These are phyloP conservation scores for Lithobates sylvaticus DNA, from an alignment of 2,797 vertebrate genomes.

Conservation along the genomic window DNA sequence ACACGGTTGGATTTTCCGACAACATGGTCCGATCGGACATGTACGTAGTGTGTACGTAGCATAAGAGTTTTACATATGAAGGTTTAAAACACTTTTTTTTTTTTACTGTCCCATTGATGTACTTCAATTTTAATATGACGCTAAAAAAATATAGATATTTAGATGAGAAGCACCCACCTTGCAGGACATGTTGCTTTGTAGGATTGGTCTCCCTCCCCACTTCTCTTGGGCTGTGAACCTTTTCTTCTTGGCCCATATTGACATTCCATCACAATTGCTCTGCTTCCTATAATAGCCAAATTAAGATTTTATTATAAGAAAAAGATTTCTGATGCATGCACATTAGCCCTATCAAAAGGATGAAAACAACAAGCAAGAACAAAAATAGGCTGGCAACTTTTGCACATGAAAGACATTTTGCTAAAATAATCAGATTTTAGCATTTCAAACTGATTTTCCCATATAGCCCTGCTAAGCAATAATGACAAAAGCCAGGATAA, in stretches of 20 bases:
- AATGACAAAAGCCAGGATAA: no score
- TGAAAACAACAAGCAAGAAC: neutral
- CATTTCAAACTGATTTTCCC: no score
- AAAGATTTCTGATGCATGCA: neutral
- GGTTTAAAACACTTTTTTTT: no score
- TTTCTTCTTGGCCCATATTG: constrained; percentile 86
- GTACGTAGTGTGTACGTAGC: no score
- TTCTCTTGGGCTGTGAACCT: constrained; percentile 82
- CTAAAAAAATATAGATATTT: neutral
- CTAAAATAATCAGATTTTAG: no score
- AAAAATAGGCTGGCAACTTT: neutral
- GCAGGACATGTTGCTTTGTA: constrained; percentile 89
- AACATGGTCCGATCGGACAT: no score
- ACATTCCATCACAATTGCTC: constrained; percentile 89
- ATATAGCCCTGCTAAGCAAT: no score
- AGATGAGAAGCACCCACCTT: constrained; percentile 72
- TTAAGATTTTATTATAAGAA: neutral
- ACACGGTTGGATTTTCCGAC: no score
- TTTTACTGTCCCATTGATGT: no score
- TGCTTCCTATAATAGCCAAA: constrained; percentile 77
- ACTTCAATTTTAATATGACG: neutral
- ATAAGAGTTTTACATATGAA: no score
- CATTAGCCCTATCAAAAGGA: neutral
- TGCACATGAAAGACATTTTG: no score
- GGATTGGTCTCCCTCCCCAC: constrained; percentile 73